These are phyloP conservation scores for Nomada ruficornis DNA, from an alignment of 2,888 invertebrate species.

Conservation along the genomic window DNA sequence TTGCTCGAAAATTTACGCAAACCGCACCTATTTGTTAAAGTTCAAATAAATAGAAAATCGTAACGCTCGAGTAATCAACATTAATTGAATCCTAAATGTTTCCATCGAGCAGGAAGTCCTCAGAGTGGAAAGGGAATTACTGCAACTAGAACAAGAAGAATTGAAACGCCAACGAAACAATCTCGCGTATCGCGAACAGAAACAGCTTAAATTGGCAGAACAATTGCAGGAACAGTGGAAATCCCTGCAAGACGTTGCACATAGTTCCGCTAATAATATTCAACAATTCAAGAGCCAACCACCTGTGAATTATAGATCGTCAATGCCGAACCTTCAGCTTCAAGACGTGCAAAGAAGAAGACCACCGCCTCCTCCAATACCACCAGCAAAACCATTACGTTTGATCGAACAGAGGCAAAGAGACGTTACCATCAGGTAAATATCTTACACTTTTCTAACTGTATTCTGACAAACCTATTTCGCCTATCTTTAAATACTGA, in stretches of 20 bases:
- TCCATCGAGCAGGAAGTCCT: constrained; percentile 87
- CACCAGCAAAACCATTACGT: constrained; percentile 86
- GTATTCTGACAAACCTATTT: too few species aligned
- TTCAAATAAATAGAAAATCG: not conserved
- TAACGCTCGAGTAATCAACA: not conserved
- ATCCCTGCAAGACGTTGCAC: constrained; percentile 88
- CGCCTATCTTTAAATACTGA: too few species aligned
- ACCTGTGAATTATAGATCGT: constrained; percentile 86
- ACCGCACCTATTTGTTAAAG: not conserved
- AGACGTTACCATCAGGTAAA: constrained; percentile 81
- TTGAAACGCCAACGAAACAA: constrained; percentile 90
- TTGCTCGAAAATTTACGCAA: not conserved
- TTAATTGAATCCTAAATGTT: not conserved
- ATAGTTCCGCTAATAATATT: constrained; percentile 76
- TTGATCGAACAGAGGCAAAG: constrained; percentile 80
- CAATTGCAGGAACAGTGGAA: constrained; percentile 82
- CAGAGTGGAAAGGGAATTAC: constrained; percentile 91
- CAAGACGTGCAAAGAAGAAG: constrained; percentile 83
- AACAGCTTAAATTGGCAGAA: constrained; percentile 81
- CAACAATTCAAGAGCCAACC: constrained; percentile 81
- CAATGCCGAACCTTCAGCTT: constrained; percentile 87
- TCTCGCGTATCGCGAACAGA: constrained; percentile 87
- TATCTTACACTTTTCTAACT: not conserved
- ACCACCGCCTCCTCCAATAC: constrained; percentile 85
- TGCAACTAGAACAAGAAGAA: constrained; percentile 92